These are phyloP conservation scores for Drosophila dives DNA, from an alignment of 2,888 invertebrate species.

Conservation along the genomic window DNA sequence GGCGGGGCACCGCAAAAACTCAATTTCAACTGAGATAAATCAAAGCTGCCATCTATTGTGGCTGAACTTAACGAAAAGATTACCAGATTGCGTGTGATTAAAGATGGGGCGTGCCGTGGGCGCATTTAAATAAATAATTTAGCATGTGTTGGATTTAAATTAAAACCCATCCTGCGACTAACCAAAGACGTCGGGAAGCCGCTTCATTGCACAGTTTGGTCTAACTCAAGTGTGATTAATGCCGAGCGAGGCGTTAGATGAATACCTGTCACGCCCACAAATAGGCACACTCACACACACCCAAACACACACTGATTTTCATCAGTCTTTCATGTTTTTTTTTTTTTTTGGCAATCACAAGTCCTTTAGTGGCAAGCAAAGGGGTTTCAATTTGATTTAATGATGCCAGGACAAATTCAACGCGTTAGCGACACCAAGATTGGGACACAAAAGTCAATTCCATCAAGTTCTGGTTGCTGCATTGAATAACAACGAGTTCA, in stretches of 20 bases:
- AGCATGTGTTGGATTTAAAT: constrained; percentile 57
- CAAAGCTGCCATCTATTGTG: constrained; percentile 18
- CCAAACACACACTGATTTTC: constrained; percentile 9
- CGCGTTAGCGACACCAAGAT: constrained; percentile 57
- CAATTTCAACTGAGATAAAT: constrained; percentile 51
- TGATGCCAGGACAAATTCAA: constrained; percentile 77
- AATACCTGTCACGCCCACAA: constrained; percentile 55
- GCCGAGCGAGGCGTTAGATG: constrained; percentile 52
- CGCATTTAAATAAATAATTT: constrained; percentile 55
- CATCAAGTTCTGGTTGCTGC: constrained; percentile 77
- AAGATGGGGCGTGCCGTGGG: constrained; percentile 21
- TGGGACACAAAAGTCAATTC: constrained; percentile 74
- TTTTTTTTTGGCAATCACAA: constrained; percentile 69
- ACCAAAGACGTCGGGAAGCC: constrained; percentile 41
- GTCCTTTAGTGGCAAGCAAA: constrained; percentile 62
- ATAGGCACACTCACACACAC: constrained; percentile 7
- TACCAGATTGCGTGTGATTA: constrained; percentile 26
- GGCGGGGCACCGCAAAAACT: constrained; percentile 21
- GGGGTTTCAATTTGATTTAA: constrained; percentile 80
- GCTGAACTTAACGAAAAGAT: constrained; percentile 14
- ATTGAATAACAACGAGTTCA: constrained; percentile 76
- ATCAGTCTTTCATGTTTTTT: constrained; percentile 1
- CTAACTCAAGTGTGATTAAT: constrained; percentile 73
- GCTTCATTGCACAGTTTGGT: constrained; percentile 53
- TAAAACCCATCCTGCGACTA: constrained; percentile 45